Conservation (phyloP, 2,888 invertebrate species). For the Hypselothyrea guttata region DNA sequence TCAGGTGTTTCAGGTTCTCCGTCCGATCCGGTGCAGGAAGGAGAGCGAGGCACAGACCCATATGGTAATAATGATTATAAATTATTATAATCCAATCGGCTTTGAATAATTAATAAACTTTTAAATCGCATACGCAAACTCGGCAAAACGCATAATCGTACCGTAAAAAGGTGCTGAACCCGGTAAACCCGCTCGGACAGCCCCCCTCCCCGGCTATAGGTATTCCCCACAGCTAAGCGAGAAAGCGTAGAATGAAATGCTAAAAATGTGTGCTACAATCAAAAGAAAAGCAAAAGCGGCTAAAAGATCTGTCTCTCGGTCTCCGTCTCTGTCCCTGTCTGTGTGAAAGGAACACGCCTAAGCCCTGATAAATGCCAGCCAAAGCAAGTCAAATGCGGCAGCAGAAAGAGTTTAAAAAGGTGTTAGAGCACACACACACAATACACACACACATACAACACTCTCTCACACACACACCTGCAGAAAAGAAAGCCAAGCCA, state of each 20-base stretch:
- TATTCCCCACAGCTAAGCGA: conserved; percentile 14
- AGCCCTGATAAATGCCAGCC: conserved; percentile 61
- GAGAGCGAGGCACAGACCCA: conserved; percentile 40
- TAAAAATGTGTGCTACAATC: conserved; percentile 66
- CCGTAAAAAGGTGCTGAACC: conserved; percentile 65
- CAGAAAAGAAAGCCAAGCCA: conserved; percentile 62
- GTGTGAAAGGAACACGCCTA: conserved; percentile 60
- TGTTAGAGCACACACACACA: conserved; percentile 50
- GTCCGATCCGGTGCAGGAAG: conserved; percentile 18
- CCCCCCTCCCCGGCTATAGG: too few species aligned
- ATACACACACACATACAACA: conserved; percentile 27
- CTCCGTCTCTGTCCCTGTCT: conserved; percentile 1
- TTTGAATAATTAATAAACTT: conserved; percentile 83
- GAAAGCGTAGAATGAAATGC: conserved; percentile 71
- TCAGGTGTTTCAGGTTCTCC: conserved; percentile 3
- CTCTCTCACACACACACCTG: conserved; percentile 36
- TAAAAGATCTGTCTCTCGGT: conserved; percentile 33
- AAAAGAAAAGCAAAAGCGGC: conserved; percentile 52
- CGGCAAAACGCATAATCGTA: conserved; percentile 54
- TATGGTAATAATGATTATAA: conserved; percentile 81
- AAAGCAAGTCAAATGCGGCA: conserved; percentile 16
- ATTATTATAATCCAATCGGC: conserved; percentile 83
- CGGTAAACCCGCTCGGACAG: conserved; percentile 3
- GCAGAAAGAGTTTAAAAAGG: conserved; percentile 54
- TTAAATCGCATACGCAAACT: conserved; percentile 61